phyloP scores from a whole-genome alignment of 2,888 invertebrate genomes.

The Drepana falcataria region DNA sequence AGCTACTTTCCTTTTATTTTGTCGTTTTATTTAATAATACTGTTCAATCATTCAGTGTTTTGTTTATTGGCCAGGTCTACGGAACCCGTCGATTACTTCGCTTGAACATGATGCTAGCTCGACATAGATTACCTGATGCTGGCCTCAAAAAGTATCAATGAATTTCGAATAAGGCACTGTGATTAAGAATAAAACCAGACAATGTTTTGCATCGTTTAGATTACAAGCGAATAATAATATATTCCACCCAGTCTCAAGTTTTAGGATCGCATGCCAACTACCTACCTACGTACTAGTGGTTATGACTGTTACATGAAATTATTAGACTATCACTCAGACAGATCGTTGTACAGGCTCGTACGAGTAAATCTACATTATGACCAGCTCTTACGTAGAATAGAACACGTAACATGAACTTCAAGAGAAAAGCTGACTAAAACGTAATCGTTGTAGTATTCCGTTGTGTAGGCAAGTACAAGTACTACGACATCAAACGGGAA shows the following conservation, averaged over 20 bases:
- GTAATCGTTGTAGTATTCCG: not conserved
- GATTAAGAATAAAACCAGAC: not conserved
- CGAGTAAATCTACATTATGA: too few species aligned
- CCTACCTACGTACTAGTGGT: too few species aligned
- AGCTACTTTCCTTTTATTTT: slow-evolving; percentile 48
- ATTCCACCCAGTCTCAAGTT: not conserved
- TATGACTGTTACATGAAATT: too few species aligned
- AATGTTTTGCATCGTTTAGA: not conserved
- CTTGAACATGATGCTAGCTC: too few species aligned
- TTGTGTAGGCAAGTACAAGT: slow-evolving; percentile 3
- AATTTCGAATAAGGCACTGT: not conserved
- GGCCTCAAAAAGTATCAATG: not conserved
- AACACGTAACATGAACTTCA: too few species aligned
- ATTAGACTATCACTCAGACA: too few species aligned
- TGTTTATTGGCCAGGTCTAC: not conserved
- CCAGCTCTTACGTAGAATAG: too few species aligned
- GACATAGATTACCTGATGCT: not conserved
- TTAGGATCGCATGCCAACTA: not conserved
- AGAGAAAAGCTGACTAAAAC: slow-evolving; percentile 5
- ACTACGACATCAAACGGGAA: not conserved
- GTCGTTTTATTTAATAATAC: slow-evolving; percentile 12
- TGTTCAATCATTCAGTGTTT: not conserved
- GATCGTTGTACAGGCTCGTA: too few species aligned
- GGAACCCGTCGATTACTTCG: too few species aligned
- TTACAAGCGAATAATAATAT: not conserved